phyloP scores from a whole-genome alignment of 2,888 invertebrate species.

The Palloptera scutellata region DNA sequence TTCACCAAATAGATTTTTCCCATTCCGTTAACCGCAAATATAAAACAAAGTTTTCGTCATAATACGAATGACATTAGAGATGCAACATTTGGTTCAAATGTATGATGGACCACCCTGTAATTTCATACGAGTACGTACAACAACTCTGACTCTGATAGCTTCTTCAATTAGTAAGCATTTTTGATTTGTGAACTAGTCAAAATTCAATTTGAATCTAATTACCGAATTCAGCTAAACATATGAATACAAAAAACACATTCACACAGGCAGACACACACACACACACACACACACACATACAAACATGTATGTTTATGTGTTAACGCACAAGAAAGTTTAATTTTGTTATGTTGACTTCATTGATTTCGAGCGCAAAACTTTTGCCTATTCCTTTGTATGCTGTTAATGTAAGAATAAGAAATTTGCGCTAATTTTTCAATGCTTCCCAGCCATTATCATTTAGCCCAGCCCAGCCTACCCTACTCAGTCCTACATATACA shows the following conservation, averaged over 20 bases:
- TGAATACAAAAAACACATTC: neutral
- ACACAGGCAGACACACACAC: neutral
- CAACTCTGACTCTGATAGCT: neutral
- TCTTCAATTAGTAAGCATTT: neutral
- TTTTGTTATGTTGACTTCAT: slow-evolving; percentile 17
- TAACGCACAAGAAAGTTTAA: neutral
- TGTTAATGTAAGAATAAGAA: slow-evolving; percentile 12
- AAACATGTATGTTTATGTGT: neutral
- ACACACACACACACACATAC: slow-evolving; percentile 3
- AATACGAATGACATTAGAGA: no score
- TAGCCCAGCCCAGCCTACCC: neutral
- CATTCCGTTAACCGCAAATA: no score
- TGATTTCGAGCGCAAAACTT: slow-evolving; percentile 8
- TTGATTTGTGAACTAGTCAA: neutral
- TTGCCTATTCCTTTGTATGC: neutral
- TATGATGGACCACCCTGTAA: no score
- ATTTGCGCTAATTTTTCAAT: slow-evolving; percentile 1
- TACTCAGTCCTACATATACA: neutral
- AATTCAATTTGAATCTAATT: slow-evolving; percentile 12
- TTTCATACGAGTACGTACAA: neutral
- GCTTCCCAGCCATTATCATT: neutral
- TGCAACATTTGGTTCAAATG: no score
- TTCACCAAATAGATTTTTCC: no score
- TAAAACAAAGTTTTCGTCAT: no score
- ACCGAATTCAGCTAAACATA: neutral